These are phyloP conservation scores for Spilarctia lutea DNA, from an alignment of 2,888 invertebrate species.

Conservation along the genomic window DNA sequence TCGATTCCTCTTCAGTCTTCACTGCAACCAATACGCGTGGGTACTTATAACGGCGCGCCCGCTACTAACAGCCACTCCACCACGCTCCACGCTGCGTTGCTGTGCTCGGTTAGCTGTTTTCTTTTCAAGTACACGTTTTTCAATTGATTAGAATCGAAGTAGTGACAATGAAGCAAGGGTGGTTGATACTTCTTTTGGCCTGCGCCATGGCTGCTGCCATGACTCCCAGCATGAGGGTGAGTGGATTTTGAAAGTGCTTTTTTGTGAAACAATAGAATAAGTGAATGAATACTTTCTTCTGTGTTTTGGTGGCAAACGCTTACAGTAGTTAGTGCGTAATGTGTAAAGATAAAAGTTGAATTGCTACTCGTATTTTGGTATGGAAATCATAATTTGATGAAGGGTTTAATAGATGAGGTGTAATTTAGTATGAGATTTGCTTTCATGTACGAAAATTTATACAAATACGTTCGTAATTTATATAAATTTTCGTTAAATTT, in stretches of 20 bases:
- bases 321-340: not conserved
- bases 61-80: constrained; percentile 64
- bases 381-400: not conserved
- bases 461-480: not conserved
- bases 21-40: constrained; percentile 37
- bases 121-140: constrained; percentile 27
- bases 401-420: not conserved
- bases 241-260: constrained; percentile 30
- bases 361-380: not conserved
- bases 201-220: constrained; percentile 65
- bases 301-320: not conserved
- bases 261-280: not conserved
- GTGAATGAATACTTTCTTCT: not conserved
- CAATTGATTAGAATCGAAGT: not conserved
- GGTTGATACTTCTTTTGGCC: constrained; percentile 61
- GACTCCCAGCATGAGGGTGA: constrained; percentile 70
- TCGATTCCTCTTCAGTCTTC: constrained; percentile 48
- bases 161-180: constrained; percentile 62
- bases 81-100: constrained; percentile 53
- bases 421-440: not conserved
- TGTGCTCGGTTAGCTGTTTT: constrained; percentile 36
- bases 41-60: constrained; percentile 60
- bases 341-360: not conserved
- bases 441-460: not conserved
- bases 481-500: not conserved